A percentile compares a stretch with the other conserved stretches of the same genome.
Evolutionary conservation across 2,797 vertebrate species (phyloP).

Genomic region (Malurus splendens): DNA sequence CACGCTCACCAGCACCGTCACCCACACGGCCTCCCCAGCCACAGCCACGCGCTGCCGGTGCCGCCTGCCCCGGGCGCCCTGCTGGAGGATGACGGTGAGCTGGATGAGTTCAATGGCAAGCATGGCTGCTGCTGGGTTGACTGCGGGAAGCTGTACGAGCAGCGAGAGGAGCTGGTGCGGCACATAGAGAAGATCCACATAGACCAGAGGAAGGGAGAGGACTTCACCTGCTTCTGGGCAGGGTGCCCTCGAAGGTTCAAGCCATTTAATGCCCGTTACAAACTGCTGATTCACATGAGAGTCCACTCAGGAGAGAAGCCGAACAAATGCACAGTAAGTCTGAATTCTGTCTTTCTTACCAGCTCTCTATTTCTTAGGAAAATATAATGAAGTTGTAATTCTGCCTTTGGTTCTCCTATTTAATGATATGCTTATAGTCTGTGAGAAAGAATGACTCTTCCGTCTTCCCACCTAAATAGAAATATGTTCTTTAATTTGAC

Average conservation of each 20-base stretch:
- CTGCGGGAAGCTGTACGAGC: conserved; percentile 82
- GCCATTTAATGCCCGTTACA: conserved; percentile 96
- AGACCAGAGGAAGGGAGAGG: conserved; percentile 92
- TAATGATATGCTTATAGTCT: not conserved
- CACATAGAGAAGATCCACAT: conserved; percentile 95
- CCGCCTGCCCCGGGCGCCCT: conserved; percentile 57
- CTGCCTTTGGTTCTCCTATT: not conserved
- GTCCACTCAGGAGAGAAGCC: conserved; percentile 98
- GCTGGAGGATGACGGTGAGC: conserved; percentile 83
- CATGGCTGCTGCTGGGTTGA: conserved; percentile 88
- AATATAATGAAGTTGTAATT: not conserved
- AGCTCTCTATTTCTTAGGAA: not conserved
- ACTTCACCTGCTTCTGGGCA: conserved; percentile 94
- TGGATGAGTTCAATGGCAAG: conserved; percentile 73
- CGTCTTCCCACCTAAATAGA: not conserved
- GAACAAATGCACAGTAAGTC: conserved; percentile 93
- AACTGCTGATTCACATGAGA: conserved; percentile 97
- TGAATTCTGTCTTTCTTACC: not conserved
- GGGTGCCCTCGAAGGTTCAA: conserved; percentile 89
- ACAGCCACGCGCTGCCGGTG: conserved; percentile 21
- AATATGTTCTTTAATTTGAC: not conserved
- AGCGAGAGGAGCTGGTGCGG: conserved; percentile 89
- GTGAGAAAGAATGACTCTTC: not conserved
- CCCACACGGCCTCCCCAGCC: conserved; percentile 48
- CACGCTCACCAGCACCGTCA: conserved; percentile 76